Percentiles rank a stretch among this genome's conserved stretches.
phyloP scores from a whole-genome alignment of 1,140 invertebrate species.

The Drosophila saltans region DNA sequence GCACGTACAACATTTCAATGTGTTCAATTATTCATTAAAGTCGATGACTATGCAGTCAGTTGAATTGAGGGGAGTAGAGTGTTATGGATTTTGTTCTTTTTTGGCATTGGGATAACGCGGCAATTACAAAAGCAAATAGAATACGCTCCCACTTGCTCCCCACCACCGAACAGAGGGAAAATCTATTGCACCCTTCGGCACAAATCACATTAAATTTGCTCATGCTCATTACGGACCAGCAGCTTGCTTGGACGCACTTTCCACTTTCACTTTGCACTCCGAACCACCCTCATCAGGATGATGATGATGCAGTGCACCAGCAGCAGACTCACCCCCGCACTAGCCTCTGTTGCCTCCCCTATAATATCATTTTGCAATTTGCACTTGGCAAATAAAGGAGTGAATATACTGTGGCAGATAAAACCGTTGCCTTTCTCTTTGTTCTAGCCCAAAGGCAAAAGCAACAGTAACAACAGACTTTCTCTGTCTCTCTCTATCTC shows the following conservation, averaged over 20 bases:
- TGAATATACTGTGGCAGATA: slow-evolving; percentile 79
- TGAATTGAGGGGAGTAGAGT: slow-evolving; percentile 13
- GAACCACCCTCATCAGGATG: slow-evolving; percentile 39
- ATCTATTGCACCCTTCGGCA: slow-evolving; percentile 72
- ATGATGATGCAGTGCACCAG: slow-evolving; percentile 36
- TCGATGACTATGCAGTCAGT: slow-evolving; percentile 62
- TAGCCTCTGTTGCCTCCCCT: slow-evolving; percentile 22
- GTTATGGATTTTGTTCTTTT: slow-evolving; percentile 47
- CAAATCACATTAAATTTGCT: slow-evolving; percentile 80
- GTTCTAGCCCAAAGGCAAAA: slow-evolving; percentile 60
- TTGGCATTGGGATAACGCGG: slow-evolving; percentile 44
- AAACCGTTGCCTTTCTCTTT: slow-evolving; percentile 65
- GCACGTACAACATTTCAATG: slow-evolving; percentile 45
- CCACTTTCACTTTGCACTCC: slow-evolving; percentile 57
- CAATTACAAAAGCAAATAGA: slow-evolving; percentile 78
- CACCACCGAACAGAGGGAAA: slow-evolving; percentile 6
- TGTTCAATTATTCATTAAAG: slow-evolving; percentile 72
- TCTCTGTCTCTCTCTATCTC: too few relatives aligned
- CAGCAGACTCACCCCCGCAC: slow-evolving; percentile 29
- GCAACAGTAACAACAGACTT: neutral
- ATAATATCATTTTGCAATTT: slow-evolving; percentile 82
- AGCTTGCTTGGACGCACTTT: slow-evolving; percentile 63
- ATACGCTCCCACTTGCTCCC: slow-evolving; percentile 36
- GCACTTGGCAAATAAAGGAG: slow-evolving; percentile 82
- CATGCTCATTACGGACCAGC: slow-evolving; percentile 69